Base-by-base conservation (phyloP, 1,140 invertebrate species). In the Drosophila setifemur region DNA sequence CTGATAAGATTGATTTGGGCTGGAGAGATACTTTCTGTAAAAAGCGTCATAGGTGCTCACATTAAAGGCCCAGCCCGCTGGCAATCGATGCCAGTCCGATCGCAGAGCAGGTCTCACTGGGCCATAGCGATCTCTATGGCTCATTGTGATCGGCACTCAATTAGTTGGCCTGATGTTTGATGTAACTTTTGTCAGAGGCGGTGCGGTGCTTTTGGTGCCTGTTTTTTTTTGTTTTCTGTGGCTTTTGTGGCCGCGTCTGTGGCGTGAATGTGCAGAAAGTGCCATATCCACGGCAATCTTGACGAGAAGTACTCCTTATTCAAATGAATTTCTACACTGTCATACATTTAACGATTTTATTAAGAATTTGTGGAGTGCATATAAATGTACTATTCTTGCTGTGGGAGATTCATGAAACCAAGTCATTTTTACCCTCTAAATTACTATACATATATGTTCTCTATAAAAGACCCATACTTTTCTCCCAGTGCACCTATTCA, bases 1-100 rank as follows among this genome's bases (percentile, higher is more conserved):
- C 42, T 73, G 85, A 88, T 88, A 88, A 88, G 79, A 88, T 88
- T 88, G 85, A 88, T 88, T 88, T 77, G 85, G 64, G 54, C 68
- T 49, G 61, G 21, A 81, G 21, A 81, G 72, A 81, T 76, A 82
- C 53, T 63, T 53, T 31, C 43, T 48, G 53, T 55, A 63, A 79
- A n/a, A 69, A 58, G 70, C 76, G 72, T 81, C 76, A 81, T 63
- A 82, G 79, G 63, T 67, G 72, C 57, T 45, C 77, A 81, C 77
- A 81, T 81, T 76, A 81, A 81, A 81, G 76, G 71, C 47, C 57
- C 49, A 40, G 33, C 48, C 45, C 43, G 11, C 44, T 55, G 54
- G 40, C 60, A 26, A 64, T 61, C 31, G 40, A 45, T 47, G 23
- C 49, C 49, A 21, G 54, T 29, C 44, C 31, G 23, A 64, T 60